Conservation (phyloP, 1,140 invertebrate species). For the Neodiprion virginianus region DNA sequence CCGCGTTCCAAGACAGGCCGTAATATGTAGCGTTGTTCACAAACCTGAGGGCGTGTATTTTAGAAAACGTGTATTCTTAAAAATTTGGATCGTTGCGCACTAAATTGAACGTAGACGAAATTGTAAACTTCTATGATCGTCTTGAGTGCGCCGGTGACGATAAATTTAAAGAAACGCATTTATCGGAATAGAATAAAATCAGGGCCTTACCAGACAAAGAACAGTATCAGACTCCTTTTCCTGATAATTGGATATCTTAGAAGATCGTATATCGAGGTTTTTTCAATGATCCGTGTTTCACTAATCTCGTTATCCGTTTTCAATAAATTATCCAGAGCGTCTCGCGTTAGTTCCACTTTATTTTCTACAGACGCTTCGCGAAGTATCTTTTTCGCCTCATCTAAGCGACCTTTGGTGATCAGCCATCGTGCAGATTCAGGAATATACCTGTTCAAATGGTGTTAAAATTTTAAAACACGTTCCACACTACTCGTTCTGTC, state of each 20-base stretch:
- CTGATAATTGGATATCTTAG: constrained; percentile 76
- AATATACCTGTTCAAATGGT: constrained; percentile 68
- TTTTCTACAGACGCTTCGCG: constrained; percentile 74
- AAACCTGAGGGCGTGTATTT: constrained; percentile 65
- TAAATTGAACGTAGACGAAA: constrained; percentile 13
- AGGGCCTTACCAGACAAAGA: constrained; percentile 74
- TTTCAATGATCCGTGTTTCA: constrained; percentile 47
- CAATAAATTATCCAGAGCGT: constrained; percentile 65
- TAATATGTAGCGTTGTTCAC: constrained; percentile 83
- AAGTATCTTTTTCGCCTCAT: constrained; percentile 74
- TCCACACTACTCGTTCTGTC: background rate
- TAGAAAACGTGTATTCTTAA: constrained; percentile 5
- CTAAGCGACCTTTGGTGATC: constrained; percentile 74
- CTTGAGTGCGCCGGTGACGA: background rate
- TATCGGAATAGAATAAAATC: background rate
- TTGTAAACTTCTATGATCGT: constrained; percentile 5
- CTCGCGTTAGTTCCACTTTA: constrained; percentile 65
- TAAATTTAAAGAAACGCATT: constrained; percentile 2
- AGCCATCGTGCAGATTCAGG: constrained; percentile 86
- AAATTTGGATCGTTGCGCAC: background rate
- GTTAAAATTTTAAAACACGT: background rate
- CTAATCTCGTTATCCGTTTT: constrained; percentile 53
- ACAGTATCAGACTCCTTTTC: constrained; percentile 74
- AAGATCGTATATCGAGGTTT: constrained; percentile 71
- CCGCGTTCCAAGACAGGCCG: constrained; percentile 81